Percentiles rank a stretch among this genome's conserved stretches.
These are phyloP conservation scores for Paracentrotus lividus DNA, from an alignment of 53 echinoderm and acorn worm species.

Conservation along the genomic window DNA sequence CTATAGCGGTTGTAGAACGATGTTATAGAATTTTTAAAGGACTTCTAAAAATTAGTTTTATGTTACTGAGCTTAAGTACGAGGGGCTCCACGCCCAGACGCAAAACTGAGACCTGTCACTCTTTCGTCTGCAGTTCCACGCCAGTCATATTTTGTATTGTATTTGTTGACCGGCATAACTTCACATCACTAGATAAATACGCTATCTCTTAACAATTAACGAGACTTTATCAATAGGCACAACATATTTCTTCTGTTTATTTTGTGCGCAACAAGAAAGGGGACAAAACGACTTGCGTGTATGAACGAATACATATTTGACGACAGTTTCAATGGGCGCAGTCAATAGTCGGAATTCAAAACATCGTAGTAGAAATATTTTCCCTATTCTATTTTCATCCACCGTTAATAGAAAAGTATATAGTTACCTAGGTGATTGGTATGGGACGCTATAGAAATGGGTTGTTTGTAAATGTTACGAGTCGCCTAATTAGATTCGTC, in stretches of 20 bases:
- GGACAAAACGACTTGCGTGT: not conserved
- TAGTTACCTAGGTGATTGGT: conserved; percentile 29
- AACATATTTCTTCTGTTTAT: conserved; percentile 53
- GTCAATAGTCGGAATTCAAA: conserved; percentile 51
- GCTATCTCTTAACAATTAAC: conserved; percentile 46
- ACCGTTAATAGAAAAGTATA: not conserved
- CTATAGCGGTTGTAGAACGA: no score
- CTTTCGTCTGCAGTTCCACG: not conserved
- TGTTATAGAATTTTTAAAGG: no score
- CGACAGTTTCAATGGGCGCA: conserved; percentile 39
- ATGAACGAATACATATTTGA: conserved; percentile 49
- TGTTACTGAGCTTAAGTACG: no score
- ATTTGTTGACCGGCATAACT: conserved; percentile 10
- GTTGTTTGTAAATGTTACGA: conserved; percentile 43
- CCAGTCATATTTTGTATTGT: conserved; percentile 32
- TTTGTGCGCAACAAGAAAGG: not conserved
- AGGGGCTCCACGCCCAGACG: not conserved
- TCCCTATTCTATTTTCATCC: conserved; percentile 40
- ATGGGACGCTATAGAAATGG: not conserved
- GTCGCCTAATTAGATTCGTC: conserved; percentile 47
- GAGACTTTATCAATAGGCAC: conserved; percentile 13
- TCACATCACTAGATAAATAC: conserved; percentile 49
- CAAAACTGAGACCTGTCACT: conserved; percentile 19
- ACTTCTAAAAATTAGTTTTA: no score
- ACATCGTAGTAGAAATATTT: conserved; percentile 52